Percentiles rank a stretch among this genome's conserved stretches.
Conservation (phyloP, 2,797 vertebrate species). For the Chelon auratus region DNA sequence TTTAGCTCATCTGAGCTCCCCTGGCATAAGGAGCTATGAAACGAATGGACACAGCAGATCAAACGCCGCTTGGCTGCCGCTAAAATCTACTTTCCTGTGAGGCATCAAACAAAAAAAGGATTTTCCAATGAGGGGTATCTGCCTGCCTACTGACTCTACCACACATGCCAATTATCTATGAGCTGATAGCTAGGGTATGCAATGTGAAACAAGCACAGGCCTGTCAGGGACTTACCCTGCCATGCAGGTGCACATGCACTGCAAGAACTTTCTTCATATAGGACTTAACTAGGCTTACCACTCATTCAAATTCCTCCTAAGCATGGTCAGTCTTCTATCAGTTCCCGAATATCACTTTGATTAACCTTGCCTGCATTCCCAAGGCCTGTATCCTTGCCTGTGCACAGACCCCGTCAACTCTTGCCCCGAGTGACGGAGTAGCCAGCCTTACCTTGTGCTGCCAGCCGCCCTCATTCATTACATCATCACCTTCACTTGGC, state of each 20-base stretch:
- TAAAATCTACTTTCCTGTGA: conserved; percentile 76
- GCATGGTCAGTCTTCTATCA: conserved; percentile 54
- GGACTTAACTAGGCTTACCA: neutral
- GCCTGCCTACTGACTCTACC: conserved; percentile 40
- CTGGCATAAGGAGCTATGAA: conserved; percentile 62
- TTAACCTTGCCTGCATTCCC: conserved; percentile 69
- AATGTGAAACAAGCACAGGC: conserved; percentile 48
- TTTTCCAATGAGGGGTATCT: conserved; percentile 66
- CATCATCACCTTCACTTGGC: conserved; percentile 82
- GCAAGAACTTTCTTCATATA: conserved; percentile 15
- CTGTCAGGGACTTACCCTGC: conserved; percentile 20
- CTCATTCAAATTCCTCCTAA: conserved; percentile 18
- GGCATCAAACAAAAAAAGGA: conserved; percentile 75
- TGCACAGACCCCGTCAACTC: conserved; percentile 63
- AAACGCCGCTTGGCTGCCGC: conserved; percentile 73
- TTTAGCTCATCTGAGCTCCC: conserved; percentile 73
- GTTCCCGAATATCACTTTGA: conserved; percentile 61
- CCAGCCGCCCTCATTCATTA: conserved; percentile 79
- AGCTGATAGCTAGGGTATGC: conserved; percentile 48
- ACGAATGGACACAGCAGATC: conserved; percentile 76
- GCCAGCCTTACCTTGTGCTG: conserved; percentile 79
- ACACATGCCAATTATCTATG: conserved; percentile 58
- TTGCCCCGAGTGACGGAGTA: conserved; percentile 69
- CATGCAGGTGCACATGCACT: neutral
- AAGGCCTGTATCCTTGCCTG: conserved; percentile 66